Evolutionary conservation across 2,113 vertebrate species (phyloP).

Genomic region (Odobenus rosmarus): DNA sequence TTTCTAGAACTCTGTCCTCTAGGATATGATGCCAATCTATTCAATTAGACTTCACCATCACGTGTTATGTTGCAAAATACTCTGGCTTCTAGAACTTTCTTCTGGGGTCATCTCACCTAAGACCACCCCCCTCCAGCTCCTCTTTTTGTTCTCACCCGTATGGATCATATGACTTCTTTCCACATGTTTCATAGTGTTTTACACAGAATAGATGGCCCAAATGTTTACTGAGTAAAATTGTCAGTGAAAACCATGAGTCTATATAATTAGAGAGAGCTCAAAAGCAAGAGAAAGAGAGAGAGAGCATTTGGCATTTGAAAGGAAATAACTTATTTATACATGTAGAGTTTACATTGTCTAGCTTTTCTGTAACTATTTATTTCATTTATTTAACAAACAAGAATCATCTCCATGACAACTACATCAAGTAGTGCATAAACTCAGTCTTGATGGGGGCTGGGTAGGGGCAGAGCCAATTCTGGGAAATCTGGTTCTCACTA

Average conservation of each 20-base stretch:
- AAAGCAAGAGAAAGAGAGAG: constrained; percentile 4
- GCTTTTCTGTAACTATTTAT: constrained; percentile 67
- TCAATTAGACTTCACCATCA: not conserved
- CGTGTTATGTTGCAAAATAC: not conserved
- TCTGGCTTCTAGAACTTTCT: not conserved
- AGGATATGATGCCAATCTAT: not conserved
- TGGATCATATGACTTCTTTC: not conserved
- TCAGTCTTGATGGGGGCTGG: not conserved
- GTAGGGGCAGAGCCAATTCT: not conserved
- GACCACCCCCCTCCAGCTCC: not conserved
- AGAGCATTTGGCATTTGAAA: constrained; percentile 45
- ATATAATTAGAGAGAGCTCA: constrained; percentile 4
- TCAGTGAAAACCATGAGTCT: constrained; percentile 8
- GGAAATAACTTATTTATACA: constrained; percentile 67
- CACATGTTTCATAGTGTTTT: not conserved
- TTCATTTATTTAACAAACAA: constrained; percentile 77
- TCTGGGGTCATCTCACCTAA: not conserved
- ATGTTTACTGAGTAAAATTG: constrained; percentile 27
- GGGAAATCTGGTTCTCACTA: not conserved
- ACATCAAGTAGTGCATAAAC: not conserved
- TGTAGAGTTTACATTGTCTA: constrained; percentile 57
- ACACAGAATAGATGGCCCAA: not conserved
- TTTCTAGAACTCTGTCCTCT: not conserved
- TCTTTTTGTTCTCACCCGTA: not conserved
- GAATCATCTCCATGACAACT: constrained; percentile 48